Conservation (phyloP, 2,113 vertebrate species). For the Daboia siamensis region DNA sequence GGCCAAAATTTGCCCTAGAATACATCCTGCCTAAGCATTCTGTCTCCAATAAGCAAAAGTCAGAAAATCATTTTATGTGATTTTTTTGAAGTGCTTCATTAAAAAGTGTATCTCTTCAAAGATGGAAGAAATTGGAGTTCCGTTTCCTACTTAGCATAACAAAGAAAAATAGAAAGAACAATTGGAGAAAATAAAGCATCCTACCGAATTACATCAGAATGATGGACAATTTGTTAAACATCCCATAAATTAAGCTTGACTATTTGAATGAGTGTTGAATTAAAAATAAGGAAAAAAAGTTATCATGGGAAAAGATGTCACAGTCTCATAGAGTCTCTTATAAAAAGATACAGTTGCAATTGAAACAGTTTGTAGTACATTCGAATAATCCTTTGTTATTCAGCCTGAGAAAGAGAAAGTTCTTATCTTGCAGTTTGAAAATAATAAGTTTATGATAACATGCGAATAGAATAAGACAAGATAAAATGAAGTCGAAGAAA, state of each 20-base stretch:
- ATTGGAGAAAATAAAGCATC: background rate
- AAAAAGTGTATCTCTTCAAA: background rate
- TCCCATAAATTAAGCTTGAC: background rate
- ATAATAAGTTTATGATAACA: background rate
- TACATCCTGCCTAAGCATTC: background rate
- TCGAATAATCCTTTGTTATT: background rate
- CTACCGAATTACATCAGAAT: background rate
- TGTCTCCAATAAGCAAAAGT: background rate
- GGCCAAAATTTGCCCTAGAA: background rate
- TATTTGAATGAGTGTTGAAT: background rate
- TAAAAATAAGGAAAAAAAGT: background rate
- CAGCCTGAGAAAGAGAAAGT: background rate
- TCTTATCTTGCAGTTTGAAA: background rate
- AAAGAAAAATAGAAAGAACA: background rate
- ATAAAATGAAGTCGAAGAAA: background rate
- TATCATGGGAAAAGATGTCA: background rate
- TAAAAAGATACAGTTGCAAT: background rate
- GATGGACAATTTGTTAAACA: background rate
- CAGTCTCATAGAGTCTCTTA: background rate
- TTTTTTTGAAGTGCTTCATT: background rate
- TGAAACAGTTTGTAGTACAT: background rate
- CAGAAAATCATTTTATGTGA: background rate
- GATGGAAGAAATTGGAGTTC: background rate
- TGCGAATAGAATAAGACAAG: background rate
- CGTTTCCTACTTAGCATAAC: background rate